Evolutionary conservation across 2,888 invertebrate species (phyloP).

Genomic region (Gymnosoma rotundatum): DNA sequence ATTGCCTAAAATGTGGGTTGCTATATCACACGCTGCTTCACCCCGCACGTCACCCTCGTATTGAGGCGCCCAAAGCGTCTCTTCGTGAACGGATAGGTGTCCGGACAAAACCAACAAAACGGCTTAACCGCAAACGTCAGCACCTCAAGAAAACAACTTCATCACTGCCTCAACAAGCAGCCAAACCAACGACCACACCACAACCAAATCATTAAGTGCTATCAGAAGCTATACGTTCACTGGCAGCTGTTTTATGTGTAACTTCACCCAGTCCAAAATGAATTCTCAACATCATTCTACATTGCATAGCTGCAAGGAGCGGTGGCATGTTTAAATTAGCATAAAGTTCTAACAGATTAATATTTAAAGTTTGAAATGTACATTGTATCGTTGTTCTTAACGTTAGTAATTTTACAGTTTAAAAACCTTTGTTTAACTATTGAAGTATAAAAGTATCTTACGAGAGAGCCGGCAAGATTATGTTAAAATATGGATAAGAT

Average conservation of each 20-base stretch:
- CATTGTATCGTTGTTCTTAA: too few species aligned
- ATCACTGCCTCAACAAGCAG: background rate
- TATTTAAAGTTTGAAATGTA: too few species aligned
- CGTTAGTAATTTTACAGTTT: too few species aligned
- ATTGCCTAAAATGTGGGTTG: background rate
- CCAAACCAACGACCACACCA: background rate
- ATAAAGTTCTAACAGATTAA: background rate
- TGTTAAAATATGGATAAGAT: too few species aligned
- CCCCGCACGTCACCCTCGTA: background rate
- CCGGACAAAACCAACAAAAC: background rate
- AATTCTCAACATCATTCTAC: background rate
- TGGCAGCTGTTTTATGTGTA: too few species aligned
- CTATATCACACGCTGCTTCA: background rate
- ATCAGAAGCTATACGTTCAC: background rate
- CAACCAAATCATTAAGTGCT: background rate
- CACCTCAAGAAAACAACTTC: background rate
- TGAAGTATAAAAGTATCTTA: too few species aligned
- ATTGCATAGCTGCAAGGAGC: background rate
- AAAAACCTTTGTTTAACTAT: too few species aligned
- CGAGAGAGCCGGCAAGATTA: too few species aligned
- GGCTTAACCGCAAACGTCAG: background rate
- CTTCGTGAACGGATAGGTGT: background rate
- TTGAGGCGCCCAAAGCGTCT: background rate
- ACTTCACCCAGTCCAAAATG: too few species aligned
- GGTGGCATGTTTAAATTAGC: background rate